Percentiles rank a stretch among this genome's conserved stretches.
These are phyloP conservation scores for Pemphigus obesinymphae DNA, from an alignment of 1,140 invertebrate species.

Conservation along the genomic window DNA sequence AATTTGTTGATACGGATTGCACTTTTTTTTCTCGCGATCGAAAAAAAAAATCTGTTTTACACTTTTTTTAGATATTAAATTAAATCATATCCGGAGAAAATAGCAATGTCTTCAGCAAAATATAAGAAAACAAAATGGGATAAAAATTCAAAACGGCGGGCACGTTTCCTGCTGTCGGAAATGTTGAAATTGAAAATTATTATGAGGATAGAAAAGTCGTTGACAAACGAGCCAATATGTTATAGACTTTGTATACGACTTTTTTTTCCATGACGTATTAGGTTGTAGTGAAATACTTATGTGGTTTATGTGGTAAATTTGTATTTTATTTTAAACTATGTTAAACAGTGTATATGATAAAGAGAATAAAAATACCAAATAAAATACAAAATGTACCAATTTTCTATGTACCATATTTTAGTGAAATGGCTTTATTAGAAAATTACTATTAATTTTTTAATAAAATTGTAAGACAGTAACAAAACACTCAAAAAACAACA, in stretches of 20 bases:
- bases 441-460: no score
- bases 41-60: background rate
- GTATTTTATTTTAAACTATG: background rate
- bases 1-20: background rate
- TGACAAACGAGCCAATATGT: background rate
- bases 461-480: no score
- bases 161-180: background rate
- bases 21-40: background rate
- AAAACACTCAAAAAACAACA: no score
- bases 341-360: no score
- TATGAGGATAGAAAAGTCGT: background rate
- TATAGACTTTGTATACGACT: background rate
- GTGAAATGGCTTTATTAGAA: no score
- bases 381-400: no score
- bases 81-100: background rate
- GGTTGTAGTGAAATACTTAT: background rate
- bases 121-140: background rate
- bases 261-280: background rate
- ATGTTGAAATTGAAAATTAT: background rate
- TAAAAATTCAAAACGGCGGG: background rate
- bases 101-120: background rate
- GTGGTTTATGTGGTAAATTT: background rate
- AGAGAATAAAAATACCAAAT: no score
- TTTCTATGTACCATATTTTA: no score
- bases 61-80: no score